phyloP scores from a whole-genome alignment of 2,797 vertebrate species.

The Cirrhinus mrigala region DNA sequence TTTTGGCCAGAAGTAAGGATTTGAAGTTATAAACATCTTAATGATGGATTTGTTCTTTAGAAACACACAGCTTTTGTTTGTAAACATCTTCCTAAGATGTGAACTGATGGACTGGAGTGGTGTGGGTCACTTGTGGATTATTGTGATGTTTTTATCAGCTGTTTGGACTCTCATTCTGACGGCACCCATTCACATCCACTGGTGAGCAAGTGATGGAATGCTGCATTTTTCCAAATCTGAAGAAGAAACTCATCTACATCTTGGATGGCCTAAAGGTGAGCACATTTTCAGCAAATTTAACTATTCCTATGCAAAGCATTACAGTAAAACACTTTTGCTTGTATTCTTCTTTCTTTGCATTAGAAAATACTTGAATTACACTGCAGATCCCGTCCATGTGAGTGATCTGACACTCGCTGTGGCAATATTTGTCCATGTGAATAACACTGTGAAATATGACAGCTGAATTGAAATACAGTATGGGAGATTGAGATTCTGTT shows the following conservation, averaged over 20 bases:
- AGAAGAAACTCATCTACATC: neutral
- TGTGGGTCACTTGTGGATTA: neutral
- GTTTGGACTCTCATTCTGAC: neutral
- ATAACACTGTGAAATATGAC: neutral
- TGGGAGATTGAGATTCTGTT: constrained; percentile 4
- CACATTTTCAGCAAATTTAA: neutral
- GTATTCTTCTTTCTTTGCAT: neutral
- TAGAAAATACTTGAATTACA: neutral
- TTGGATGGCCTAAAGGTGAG: neutral
- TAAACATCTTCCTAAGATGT: neutral
- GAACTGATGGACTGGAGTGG: neutral
- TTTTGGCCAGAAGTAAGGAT: too few species aligned
- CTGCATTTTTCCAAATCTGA: neutral
- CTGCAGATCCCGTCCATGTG: neutral
- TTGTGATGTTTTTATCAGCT: neutral
- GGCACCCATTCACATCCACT: neutral
- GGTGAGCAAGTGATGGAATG: neutral
- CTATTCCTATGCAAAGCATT: neutral
- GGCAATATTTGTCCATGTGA: neutral
- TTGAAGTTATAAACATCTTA: neutral
- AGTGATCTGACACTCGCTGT: neutral
- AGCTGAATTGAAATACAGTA: constrained; percentile 19
- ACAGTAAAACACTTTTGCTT: neutral
- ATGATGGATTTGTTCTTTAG: neutral
- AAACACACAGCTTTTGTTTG: neutral